Base-by-base conservation (phyloP, 2,888 invertebrate species). In the Volucella bombylans region DNA sequence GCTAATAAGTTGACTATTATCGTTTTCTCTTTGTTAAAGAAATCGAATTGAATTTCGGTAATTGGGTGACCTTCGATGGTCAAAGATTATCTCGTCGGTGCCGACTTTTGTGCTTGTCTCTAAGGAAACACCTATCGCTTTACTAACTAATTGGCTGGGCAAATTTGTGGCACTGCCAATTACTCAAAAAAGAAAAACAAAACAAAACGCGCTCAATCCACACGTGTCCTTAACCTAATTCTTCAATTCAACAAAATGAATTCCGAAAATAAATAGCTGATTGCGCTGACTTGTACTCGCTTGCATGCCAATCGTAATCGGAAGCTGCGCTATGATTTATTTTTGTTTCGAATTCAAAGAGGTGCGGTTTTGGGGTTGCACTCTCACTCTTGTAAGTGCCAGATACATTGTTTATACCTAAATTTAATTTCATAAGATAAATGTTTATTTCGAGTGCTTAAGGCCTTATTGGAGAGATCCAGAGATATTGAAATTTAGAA, bases 151-250 rank as follows among this genome's bases (percentile, higher is more conserved):
- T 83, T 83, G 82, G 74, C 54, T 83, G n/a, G 47, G 59, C 57
- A 55, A 45, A 69, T 65, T 69, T 78, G 78, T 78, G 78, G 78
- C 67, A 82, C 72, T 55, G 62, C 43, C 50, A 71, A 68, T 76
- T 62, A 77, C 45, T 59, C 61, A 71, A 69, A 57, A 65, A 49
- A 82, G 39, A 54, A 15, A 54, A 23, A 52, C 43, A 68, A 82
- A 43, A 54, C n/a, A 54, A 23, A 6, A 31, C 31, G 52, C 43
- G 57, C 61, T 64, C 49, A 64, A 64, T 82, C 78, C 78, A 73
- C 52, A 49, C 39, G 61, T 74, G 80, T 74, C 83, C 83, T 83
- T 83, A 80, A 83, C 83, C 83, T 31, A 83, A 74, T 83, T 83
- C 83, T 76, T 83, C 71, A 64, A 54, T 65, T 74, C 65, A 65